phyloP scores from a whole-genome alignment of 2,888 invertebrate genomes.

The Chymomyza amoena region DNA sequence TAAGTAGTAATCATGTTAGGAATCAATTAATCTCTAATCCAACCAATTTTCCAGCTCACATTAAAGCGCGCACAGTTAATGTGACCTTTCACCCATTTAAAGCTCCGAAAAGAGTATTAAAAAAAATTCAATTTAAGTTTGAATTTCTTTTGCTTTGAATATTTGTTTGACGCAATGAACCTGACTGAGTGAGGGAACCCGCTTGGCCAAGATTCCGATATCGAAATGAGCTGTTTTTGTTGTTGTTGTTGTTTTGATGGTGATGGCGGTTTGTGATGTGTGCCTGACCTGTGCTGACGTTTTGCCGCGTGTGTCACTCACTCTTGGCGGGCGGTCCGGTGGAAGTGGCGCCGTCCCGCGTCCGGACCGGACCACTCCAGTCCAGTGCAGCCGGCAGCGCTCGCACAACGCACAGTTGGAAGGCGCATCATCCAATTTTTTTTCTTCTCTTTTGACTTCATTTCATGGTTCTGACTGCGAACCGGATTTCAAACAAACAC shows the following conservation, averaged over 20 bases:
- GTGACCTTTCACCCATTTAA: background rate
- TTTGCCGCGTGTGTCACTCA: constrained; percentile 48
- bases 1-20: background rate
- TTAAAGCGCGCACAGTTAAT: background rate
- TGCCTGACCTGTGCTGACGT: constrained; percentile 54
- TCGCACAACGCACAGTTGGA: background rate
- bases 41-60: no score
- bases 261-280: constrained; percentile 26
- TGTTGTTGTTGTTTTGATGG: constrained; percentile 10
- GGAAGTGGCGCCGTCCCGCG: constrained; percentile 19
- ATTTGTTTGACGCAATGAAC: constrained; percentile 45
- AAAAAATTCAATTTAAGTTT: constrained; percentile 26
- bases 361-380: background rate
- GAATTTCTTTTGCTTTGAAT: constrained; percentile 40
- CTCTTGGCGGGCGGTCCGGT: constrained; percentile 32
- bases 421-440: background rate
- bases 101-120: background rate
- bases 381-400: background rate
- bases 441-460: background rate
- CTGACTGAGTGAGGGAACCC: constrained; percentile 38
- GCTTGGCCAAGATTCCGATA: background rate
- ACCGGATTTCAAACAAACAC: constrained; percentile 54
- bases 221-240: background rate
- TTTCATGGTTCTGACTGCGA: constrained; percentile 13
- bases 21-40: background rate